Conservation (phyloP, 1,140 invertebrate species). For the Drosophila orosa region DNA sequence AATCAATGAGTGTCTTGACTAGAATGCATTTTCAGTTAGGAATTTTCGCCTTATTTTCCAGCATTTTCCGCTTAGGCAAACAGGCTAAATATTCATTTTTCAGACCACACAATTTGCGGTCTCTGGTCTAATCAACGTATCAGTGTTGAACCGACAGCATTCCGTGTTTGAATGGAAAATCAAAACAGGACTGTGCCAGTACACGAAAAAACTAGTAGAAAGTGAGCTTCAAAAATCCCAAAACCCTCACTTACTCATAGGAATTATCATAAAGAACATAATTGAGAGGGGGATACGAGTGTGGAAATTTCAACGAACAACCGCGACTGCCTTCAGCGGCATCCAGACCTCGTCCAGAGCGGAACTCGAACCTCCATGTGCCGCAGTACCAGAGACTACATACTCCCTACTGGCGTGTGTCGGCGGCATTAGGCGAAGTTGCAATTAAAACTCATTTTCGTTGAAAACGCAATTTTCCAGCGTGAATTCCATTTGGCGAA, state of each 20-base stretch:
- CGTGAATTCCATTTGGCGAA: slow-evolving; percentile 73
- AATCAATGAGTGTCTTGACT: slow-evolving; percentile 1
- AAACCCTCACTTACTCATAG: slow-evolving; percentile 43
- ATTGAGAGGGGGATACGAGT: slow-evolving; percentile 53
- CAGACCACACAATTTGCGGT: slow-evolving; percentile 48
- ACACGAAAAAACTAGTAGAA: background rate
- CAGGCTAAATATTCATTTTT: slow-evolving; percentile 53
- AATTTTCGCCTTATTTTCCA: slow-evolving; percentile 20
- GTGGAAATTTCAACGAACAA: slow-evolving; percentile 51
- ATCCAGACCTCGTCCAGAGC: slow-evolving; percentile 15
- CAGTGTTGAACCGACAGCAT: slow-evolving; percentile 42
- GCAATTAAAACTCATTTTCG: slow-evolving; percentile 82
- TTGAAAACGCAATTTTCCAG: slow-evolving; percentile 76
- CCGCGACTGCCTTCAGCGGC: slow-evolving; percentile 15
- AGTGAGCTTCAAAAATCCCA: background rate
- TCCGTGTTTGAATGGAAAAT: slow-evolving; percentile 47
- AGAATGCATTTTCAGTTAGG: slow-evolving; percentile 2
- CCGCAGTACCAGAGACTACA: slow-evolving; percentile 20
- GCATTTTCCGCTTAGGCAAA: slow-evolving; percentile 48
- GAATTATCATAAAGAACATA: slow-evolving; percentile 79
- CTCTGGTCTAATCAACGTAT: slow-evolving; percentile 25
- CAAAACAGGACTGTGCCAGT: slow-evolving; percentile 24
- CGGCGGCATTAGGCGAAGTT: slow-evolving; percentile 75
- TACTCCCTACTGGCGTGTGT: slow-evolving; percentile 50
- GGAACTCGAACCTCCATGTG: slow-evolving; percentile 17